Evolutionary conservation across 2,888 invertebrate species (phyloP).

Genomic region (Clistopyga incitator): DNA sequence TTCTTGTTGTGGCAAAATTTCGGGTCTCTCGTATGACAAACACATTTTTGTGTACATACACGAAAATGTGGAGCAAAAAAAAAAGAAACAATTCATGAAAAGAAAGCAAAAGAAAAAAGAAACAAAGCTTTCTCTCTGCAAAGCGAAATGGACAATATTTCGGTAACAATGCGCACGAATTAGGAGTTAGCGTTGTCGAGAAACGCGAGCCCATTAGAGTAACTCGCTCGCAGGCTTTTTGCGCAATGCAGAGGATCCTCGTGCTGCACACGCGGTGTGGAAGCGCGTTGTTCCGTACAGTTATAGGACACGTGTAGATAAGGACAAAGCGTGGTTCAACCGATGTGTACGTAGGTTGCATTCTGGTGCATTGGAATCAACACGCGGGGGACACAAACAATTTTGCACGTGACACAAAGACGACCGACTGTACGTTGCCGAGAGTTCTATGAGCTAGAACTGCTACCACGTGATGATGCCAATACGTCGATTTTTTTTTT

Average conservation of each 20-base stretch:
- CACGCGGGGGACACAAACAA: neutral
- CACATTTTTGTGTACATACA: no score
- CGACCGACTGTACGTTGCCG: neutral
- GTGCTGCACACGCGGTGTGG: slow-evolving; percentile 29
- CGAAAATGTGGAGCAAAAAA: no score
- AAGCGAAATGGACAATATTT: neutral
- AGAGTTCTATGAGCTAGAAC: neutral
- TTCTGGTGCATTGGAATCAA: slow-evolving; percentile 13
- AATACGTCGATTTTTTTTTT: no score
- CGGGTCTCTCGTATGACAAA: no score
- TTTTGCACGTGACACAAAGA: neutral
- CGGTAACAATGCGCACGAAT: neutral
- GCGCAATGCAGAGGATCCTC: slow-evolving; percentile 56
- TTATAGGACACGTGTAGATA: slow-evolving; percentile 16
- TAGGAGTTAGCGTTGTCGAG: neutral
- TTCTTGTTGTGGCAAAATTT: no score
- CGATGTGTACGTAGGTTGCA: slow-evolving; percentile 17
- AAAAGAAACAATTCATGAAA: no score
- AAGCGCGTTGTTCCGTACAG: slow-evolving; percentile 38
- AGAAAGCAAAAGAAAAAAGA: no score
- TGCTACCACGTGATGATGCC: no score
- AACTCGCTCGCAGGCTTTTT: slow-evolving; percentile 45
- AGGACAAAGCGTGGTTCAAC: slow-evolving; percentile 8
- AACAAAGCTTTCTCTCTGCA: no score
- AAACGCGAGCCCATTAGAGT: slow-evolving; percentile 35